Evolutionary conservation across 2,797 vertebrate genomes (phyloP), one percentile per base, ranked within the genome.

Genomic region (Anas acuta): DNA sequence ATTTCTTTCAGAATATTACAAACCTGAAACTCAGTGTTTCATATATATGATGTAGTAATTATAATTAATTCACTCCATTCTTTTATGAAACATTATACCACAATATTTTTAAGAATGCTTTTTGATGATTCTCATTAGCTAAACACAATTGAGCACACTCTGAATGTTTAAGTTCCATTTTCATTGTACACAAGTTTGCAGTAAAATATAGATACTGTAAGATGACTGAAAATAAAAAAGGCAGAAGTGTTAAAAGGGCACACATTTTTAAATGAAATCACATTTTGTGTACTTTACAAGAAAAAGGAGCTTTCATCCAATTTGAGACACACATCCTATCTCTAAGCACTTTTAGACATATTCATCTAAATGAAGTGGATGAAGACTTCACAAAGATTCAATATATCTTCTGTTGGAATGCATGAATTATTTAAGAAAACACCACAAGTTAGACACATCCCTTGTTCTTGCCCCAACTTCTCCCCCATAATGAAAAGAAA

Each of bases 401-500:
- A 79, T 87, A 78, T 23, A 45, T 80, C 89, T 76, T 92, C 54
- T 65, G 61, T 84, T 86, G 43, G 53, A 75, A 90, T 14, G 88
- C 56, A 93, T 92, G 14, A 93, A 82, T 75, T 51, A 78, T 94
- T 95, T 51, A 84, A 81, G 58, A 64, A 84, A 74, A 84, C 6
- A 19, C 37, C 11, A 83, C 4, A 5, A 57, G 57, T 70, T 57
- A 76, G 35, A 69, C 18, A n/a, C 5, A 9, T 16, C 32, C 37
- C 58, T 64, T 53, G 14, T 37, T 62, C 64, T 75, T 71, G 60
- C 45, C 15, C n/a, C 43, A 80, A 32, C 49, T 81, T 71, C 47
- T 89, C 19, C 37, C 18, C 62, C 58, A 20, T 66, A 94, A 91
- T 25, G 61, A 91, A 95, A 86, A 56, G 70, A 83, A 72, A 69